Percentiles rank a stretch among this genome's conserved stretches.
Evolutionary conservation across 2,888 invertebrate genomes (phyloP).

Genomic region (Himalopsyche tibetana): DNA sequence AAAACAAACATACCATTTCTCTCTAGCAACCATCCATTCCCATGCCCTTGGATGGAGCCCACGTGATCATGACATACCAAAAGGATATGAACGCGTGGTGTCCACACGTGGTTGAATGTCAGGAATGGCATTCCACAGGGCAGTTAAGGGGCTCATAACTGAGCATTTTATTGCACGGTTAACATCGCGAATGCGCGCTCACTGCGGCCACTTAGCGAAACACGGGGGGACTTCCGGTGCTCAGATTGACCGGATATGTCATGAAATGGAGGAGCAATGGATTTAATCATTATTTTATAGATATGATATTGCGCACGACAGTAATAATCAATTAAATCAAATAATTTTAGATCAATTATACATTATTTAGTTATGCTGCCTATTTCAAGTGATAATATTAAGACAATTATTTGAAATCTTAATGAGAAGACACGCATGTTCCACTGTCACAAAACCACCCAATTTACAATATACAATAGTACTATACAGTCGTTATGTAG

Average conservation of each 20-base stretch:
- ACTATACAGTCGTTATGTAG: too few relatives aligned
- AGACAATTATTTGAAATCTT: too few relatives aligned
- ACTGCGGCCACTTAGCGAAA: conserved; percentile 30
- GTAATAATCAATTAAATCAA: too few relatives aligned
- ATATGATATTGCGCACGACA: too few relatives aligned
- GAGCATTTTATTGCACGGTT: conserved; percentile 65
- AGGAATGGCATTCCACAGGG: conserved; percentile 66
- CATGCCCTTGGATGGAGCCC: background rate
- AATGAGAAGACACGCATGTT: too few relatives aligned
- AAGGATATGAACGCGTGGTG: background rate
- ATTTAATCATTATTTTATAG: background rate
- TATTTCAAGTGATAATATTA: too few relatives aligned
- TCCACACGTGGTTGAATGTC: conserved; percentile 41
- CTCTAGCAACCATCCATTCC: background rate
- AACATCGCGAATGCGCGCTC: conserved; percentile 46
- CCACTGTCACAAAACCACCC: too few relatives aligned
- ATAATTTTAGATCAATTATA: too few relatives aligned
- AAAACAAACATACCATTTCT: background rate
- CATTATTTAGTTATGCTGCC: too few relatives aligned
- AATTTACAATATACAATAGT: too few relatives aligned
- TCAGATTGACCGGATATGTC: conserved; percentile 5
- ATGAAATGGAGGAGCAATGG: background rate
- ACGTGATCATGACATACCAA: conserved; percentile 26
- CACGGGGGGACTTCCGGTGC: background rate
- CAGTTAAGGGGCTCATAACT: conserved; percentile 66